phyloP scores from a whole-genome alignment of 2,888 invertebrate genomes.

The Ochlodes sylvanus region DNA sequence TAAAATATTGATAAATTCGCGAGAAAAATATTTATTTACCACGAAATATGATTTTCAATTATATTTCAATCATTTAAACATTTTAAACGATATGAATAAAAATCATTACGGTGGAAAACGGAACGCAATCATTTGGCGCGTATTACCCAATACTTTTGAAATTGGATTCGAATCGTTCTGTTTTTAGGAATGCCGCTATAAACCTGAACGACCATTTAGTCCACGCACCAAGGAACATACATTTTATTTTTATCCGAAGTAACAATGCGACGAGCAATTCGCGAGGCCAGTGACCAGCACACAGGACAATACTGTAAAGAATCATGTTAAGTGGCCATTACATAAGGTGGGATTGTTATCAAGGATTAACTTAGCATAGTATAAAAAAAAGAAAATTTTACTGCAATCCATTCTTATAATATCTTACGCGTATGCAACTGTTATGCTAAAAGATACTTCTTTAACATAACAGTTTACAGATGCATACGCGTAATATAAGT shows the following conservation, averaged over 20 bases:
- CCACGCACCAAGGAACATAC: not conserved
- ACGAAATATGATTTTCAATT: slow-evolving; percentile 23
- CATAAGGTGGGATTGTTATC: no score
- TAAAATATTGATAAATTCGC: slow-evolving; percentile 13
- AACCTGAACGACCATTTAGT: not conserved
- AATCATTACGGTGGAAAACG: slow-evolving; percentile 23
- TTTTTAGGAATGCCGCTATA: not conserved
- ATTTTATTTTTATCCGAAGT: not conserved
- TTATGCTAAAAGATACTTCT: no score
- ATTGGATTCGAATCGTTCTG: slow-evolving; percentile 45
- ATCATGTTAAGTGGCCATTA: no score
- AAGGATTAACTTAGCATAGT: no score
- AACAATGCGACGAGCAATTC: not conserved
- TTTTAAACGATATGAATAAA: slow-evolving; percentile 24
- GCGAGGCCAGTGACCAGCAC: no score
- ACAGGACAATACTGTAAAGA: no score
- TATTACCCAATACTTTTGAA: slow-evolving; percentile 55
- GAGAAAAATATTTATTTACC: slow-evolving; percentile 7
- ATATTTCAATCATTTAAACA: slow-evolving; percentile 14
- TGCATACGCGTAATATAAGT: no score
- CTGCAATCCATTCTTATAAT: no score
- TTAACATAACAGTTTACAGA: no score
- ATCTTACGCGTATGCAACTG: no score
- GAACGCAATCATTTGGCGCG: slow-evolving; percentile 49
- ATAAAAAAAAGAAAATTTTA: no score